Percentiles rank a stretch among this genome's conserved stretches.
These are phyloP conservation scores for Colletes gigas DNA, from an alignment of 1,140 invertebrate genomes.

Conservation along the genomic window DNA sequence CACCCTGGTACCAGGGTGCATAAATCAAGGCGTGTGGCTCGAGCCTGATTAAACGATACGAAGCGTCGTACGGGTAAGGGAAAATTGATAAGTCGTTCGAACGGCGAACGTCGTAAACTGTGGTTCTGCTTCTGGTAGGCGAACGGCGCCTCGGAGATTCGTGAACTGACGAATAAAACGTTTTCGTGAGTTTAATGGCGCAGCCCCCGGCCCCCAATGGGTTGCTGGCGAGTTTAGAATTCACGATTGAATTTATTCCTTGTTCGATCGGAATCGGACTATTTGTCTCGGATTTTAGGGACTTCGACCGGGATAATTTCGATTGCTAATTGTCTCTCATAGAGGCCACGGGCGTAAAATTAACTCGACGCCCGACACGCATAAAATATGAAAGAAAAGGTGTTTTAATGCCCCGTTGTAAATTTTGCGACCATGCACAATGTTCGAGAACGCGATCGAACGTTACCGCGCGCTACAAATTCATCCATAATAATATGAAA, in stretches of 20 bases:
- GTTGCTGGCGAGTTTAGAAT: not conserved
- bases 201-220: not conserved
- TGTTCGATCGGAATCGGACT: not conserved
- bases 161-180: not conserved
- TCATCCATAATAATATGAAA: constrained; percentile 33
- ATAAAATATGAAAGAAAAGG: no score
- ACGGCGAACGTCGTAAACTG: not conserved
- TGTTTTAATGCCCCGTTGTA: not conserved
- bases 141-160: not conserved
- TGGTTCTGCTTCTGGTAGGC: not conserved
- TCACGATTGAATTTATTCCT: not conserved
- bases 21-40: constrained; percentile 39
- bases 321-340: no score
- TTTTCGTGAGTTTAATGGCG: not conserved
- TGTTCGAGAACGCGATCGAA: not conserved
- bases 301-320: not conserved
- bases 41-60: constrained; percentile 24
- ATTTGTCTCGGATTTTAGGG: not conserved
- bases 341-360: no score
- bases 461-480: constrained; percentile 19
- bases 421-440: not conserved
- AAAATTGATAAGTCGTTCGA: not conserved
- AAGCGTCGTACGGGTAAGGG: no score
- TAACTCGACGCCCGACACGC: no score
- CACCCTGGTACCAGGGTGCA: constrained; percentile 1